Evolutionary conservation across 2,797 vertebrate species (phyloP).

Genomic region (Antrozous pallidus): DNA sequence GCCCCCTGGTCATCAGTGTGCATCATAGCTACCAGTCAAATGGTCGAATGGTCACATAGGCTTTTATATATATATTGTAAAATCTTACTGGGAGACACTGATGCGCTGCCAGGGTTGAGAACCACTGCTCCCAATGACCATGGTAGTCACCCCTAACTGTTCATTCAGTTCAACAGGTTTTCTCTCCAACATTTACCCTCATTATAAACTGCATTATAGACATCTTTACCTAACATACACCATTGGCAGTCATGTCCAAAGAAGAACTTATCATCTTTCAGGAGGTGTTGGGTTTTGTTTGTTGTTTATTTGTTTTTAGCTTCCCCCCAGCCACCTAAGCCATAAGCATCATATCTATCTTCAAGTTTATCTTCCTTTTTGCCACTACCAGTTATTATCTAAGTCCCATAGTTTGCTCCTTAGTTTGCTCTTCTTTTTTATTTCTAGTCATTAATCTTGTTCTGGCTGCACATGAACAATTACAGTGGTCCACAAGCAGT

Average conservation of each 20-base stretch:
- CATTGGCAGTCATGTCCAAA: background rate
- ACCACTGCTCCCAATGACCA: background rate
- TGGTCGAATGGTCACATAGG: too few species aligned
- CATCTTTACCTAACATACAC: background rate
- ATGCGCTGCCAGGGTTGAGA: background rate
- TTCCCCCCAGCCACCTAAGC: background rate
- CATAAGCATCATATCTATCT: background rate
- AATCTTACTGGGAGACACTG: background rate
- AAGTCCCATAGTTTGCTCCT: background rate
- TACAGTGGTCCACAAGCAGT: background rate
- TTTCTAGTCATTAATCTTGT: conserved; percentile 17
- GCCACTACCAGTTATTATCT: background rate
- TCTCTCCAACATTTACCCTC: background rate
- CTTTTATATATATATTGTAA: background rate
- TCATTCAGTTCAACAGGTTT: background rate
- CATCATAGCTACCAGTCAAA: too few species aligned
- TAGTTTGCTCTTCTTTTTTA: conserved; percentile 9
- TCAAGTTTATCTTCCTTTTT: conserved; percentile 36
- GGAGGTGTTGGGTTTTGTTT: background rate
- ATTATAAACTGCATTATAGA: background rate
- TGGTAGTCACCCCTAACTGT: background rate
- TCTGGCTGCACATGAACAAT: background rate
- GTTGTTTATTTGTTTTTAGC: background rate
- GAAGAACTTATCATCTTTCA: background rate
- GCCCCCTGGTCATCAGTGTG: too few species aligned